Evolutionary conservation across 2,113 vertebrate species (phyloP), one percentile per base, ranked within the genome.

Genomic region (Hepsetus odoe): DNA sequence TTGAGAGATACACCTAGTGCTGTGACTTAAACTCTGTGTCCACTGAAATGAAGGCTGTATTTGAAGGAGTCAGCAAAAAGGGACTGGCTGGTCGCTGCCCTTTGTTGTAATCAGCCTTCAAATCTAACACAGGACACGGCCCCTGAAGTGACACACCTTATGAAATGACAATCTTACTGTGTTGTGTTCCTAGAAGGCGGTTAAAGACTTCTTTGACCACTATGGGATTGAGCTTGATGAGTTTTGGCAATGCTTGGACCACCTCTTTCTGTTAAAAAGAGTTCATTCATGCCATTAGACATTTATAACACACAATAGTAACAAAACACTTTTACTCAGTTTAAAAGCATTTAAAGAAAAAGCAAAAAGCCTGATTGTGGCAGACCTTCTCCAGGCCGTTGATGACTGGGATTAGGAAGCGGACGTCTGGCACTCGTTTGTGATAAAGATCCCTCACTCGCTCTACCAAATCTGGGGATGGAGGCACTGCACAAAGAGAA

Each of bases 141-240:
- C n/a, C n/a, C n/a, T n/a, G 4, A 5, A 4, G 4, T 9, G 4
- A 38, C 4, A n/a, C 9, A 5, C 4, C 4, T 4, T 38, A 38
- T 38, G 4, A 38, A 38, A 58, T 20, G 12, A 51, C 2, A 30
- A 40, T 69, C 95, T 85, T 92, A 98, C 96, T 95, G 0, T 98
- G 96, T 87, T 98, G 96, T 0, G 96, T 97, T 68, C 97, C 96
- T 80, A 98, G 85, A 4, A 98, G 94, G 3, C 97, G 93, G 87
- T 98, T 98, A 92, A 98, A 98, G 2, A 98, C 96, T 81, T 98
- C 97, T 85, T 98, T 98, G 81, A 98, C 97, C n/a, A 98, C 97
- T 0, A 98, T 95, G 3, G 96, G 97, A 88, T 98, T 98, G 67
- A 98, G 95, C 40, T 98, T 98, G 90, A 98, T 98, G 66, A 98